Base-by-base conservation (phyloP, 2,797 vertebrate genomes). In the Channallabes apus region DNA sequence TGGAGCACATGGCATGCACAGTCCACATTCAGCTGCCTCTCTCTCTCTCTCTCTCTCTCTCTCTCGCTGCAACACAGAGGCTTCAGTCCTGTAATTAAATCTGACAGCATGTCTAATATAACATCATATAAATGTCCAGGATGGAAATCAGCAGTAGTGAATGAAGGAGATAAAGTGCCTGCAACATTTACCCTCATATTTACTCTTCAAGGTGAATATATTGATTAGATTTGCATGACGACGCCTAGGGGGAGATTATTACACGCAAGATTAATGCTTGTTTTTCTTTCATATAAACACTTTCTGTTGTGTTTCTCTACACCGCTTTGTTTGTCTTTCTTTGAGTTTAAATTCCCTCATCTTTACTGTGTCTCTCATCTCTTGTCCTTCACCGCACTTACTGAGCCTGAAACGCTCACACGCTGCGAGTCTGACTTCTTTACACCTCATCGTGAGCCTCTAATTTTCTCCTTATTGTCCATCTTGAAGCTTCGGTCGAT, bases 401-500 rank as follows among this genome's bases (percentile, higher is more conserved):
- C 7, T 4, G 18, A 69, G 9, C 29, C 32, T 69, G 32, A 38
- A 69, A 38, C 32, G 3, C 67, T 22, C 35, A 22, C 67, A n/a
- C n/a, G n/a, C n/a, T n/a, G n/a, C n/a, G n/a, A n/a, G 32, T 69
- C 67, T 4, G 32, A 38, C 32, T 22, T 38, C 32, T 69, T 38
- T 22, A 38, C 20, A 35, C 32, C 1, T 69, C 32, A 38, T 69
- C 18, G 3, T 1, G 11, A 38, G 67, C 18, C 67, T 69, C 32
- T 20, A 38, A 38, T 38, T 9, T 69, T 38, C 64, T n/a, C 11
- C 51, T 32, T 12, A 59, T 4, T 32, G 75, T 59, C 54, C 51
- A 22, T 77, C 20, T 77, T 35, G 6, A 77, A 78, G 56, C 75
- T 77, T 59, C 75, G 14, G 72, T 24, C 72, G 27, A 54, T 75